These are phyloP conservation scores for Molorchus minor DNA, from an alignment of 2,888 invertebrate species.

Conservation along the genomic window DNA sequence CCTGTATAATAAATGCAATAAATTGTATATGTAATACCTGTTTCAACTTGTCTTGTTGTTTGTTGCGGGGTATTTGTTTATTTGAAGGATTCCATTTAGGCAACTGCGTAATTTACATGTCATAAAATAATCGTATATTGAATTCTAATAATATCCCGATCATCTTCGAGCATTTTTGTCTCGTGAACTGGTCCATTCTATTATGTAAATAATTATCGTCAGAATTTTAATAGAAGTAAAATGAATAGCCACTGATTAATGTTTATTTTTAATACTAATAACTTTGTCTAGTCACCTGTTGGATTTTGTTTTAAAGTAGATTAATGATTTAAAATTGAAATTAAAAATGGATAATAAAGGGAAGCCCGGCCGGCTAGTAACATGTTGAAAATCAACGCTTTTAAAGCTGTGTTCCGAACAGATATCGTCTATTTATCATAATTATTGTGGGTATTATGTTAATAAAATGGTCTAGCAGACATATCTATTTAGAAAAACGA, in stretches of 20 bases:
- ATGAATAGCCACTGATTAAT: not conserved
- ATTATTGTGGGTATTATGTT: no score
- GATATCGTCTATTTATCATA: no score
- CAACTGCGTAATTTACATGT: slow-evolving; percentile 1
- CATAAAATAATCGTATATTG: not conserved
- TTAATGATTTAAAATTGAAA: no score
- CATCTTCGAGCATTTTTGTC: not conserved
- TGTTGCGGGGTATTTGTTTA: no score
- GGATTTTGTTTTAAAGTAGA: not conserved
- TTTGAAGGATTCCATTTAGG: not conserved
- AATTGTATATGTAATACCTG: not conserved
- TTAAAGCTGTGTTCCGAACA: no score
- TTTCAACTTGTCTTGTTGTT: not conserved
- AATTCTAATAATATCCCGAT: not conserved
- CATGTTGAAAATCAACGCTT: no score
- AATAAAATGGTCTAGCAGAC: no score
- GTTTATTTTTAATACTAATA: not conserved
- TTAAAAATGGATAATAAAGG: no score
- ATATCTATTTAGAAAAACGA: no score
- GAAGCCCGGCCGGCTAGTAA: no score
- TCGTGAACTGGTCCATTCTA: not conserved
- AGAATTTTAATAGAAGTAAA: not conserved
- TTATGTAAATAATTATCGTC: not conserved
- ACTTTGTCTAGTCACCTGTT: not conserved
- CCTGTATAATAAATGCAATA: no score